A percentile compares a stretch with the other conserved stretches of the same genome.
These are phyloP conservation scores for Morbakka virulenta DNA, from an alignment of 30 jellyfish, hydroid and myxozoan genomes.

Conservation along the genomic window DNA sequence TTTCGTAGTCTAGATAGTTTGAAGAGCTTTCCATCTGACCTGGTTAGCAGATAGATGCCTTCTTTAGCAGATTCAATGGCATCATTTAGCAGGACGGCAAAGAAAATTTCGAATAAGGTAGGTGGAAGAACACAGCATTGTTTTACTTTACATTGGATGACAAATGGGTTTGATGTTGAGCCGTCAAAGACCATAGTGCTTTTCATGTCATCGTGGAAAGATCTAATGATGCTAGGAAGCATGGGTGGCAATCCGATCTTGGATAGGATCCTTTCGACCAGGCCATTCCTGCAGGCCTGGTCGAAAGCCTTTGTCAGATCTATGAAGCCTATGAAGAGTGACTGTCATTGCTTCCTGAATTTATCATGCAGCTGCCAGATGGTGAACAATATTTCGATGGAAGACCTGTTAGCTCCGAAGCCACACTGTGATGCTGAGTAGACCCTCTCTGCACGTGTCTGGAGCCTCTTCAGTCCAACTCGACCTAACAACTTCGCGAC, in stretches of 20 bases:
- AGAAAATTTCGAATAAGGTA: background rate
- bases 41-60: background rate
- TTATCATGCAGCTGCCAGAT: constrained; percentile 5
- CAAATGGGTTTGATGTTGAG: background rate
- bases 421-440: constrained; percentile 13
- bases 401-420: constrained; percentile 2
- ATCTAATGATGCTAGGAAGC: background rate
- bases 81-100: background rate
- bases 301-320: constrained; percentile 24
- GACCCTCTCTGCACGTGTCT: background rate
- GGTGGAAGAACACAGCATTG: background rate
- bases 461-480: background rate
- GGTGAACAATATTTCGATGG: constrained; percentile 2
- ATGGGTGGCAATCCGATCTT: constrained; percentile 5
- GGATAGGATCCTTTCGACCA: background rate
- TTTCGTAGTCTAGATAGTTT: background rate
- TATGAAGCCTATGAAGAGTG: background rate
- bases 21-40: background rate
- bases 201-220: constrained; percentile 13
- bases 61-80: background rate
- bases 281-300: constrained; percentile 3
- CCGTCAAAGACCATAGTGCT: background rate
- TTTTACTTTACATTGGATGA: background rate
- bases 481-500: background rate
- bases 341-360: background rate